A percentile compares a stretch with the other conserved stretches of the same genome.
Evolutionary conservation across 2,888 invertebrate species (phyloP).

Genomic region (Pristionchus entomophagus): DNA sequence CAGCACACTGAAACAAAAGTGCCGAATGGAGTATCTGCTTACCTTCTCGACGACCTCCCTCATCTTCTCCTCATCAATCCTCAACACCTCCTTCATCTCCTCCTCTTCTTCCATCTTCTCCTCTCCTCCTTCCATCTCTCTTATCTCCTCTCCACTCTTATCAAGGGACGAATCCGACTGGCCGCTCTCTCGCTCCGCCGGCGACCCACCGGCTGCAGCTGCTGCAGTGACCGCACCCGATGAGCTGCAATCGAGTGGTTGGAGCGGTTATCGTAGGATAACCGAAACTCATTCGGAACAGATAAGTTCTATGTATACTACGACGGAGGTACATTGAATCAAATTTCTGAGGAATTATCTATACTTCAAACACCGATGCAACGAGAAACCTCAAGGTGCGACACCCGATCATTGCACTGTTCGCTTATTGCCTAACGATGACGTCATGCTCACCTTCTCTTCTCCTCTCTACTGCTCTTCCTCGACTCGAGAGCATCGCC

Average conservation of each 20-base stretch:
- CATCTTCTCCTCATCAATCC: slow-evolving; percentile 52
- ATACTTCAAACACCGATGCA: too few relatives aligned
- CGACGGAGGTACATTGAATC: too few relatives aligned
- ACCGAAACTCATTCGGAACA: neutral
- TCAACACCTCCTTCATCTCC: slow-evolving; percentile 24
- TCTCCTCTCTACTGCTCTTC: slow-evolving; percentile 38
- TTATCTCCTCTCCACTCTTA: slow-evolving; percentile 17
- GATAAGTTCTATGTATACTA: too few relatives aligned
- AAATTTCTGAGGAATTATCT: too few relatives aligned
- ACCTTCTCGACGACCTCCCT: slow-evolving; percentile 51
- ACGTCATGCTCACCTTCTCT: neutral
- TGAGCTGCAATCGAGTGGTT: neutral
- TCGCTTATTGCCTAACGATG: neutral
- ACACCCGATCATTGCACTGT: neutral
- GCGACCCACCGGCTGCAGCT: neutral
- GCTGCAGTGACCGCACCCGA: neutral
- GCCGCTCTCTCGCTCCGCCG: neutral
- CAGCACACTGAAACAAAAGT: too few relatives aligned
- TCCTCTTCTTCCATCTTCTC: neutral
- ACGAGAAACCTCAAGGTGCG: neutral
- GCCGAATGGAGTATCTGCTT: too few relatives aligned
- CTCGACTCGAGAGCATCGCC: neutral
- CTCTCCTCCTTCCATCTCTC: neutral
- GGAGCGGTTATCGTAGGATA: neutral
- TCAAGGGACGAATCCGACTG: neutral